A percentile compares a stretch with the other conserved stretches of the same genome.
phyloP scores from a whole-genome alignment of 1,140 invertebrate genomes.

The Achroia grisella region DNA sequence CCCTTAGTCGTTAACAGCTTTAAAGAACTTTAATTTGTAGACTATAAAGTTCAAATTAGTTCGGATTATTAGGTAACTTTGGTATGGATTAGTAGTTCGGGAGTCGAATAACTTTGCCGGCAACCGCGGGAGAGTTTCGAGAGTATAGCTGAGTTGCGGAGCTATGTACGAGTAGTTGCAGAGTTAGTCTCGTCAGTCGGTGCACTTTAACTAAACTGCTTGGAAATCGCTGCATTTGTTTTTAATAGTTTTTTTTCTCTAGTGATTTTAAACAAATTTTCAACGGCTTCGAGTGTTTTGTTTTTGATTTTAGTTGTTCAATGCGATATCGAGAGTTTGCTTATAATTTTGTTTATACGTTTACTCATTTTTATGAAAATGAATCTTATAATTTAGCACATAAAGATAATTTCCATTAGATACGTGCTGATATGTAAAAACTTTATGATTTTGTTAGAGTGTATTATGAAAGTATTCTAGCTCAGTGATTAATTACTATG shows the following conservation, averaged over 20 bases:
- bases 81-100: conserved; percentile 30
- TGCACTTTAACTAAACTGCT: conserved; percentile 32
- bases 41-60: conserved; percentile 22
- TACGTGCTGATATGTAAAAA: too few species aligned
- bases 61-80: conserved; percentile 14
- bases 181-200: conserved; percentile 1
- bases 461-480: too few species aligned
- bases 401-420: too few species aligned
- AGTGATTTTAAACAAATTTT: background rate
- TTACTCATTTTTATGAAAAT: too few species aligned
- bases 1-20: too few species aligned
- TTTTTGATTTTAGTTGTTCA: too few species aligned
- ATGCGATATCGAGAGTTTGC: too few species aligned
- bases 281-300: background rate
- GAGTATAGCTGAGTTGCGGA: conserved; percentile 26
- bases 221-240: conserved; percentile 25
- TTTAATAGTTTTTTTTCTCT: conserved; percentile 16
- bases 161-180: conserved; percentile 13
- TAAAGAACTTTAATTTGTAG: background rate
- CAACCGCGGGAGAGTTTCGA: conserved; percentile 24
- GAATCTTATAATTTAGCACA: too few species aligned
- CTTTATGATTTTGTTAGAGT: too few species aligned
- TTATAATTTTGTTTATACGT: too few species aligned
- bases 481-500: too few species aligned
- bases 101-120: conserved; percentile 16